Conservation (phyloP, 2,888 invertebrate species). For the Patella depressa region DNA sequence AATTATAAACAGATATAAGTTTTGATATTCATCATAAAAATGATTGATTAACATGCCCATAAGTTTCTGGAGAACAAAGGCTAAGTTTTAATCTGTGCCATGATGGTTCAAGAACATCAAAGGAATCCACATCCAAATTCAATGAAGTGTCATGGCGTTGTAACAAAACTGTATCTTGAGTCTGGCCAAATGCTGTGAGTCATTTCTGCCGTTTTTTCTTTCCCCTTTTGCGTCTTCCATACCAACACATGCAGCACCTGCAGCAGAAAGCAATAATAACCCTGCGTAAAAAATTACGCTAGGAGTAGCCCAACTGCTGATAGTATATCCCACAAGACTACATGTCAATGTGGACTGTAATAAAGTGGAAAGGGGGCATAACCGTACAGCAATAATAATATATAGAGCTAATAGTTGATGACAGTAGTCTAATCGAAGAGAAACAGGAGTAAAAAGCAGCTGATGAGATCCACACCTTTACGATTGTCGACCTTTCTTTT, state of each 20-base stretch:
- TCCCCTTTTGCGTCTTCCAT: conserved; percentile 52
- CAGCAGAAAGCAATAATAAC: conserved; percentile 29
- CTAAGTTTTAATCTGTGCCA: conserved; percentile 14
- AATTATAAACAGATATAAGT: too few relatives aligned
- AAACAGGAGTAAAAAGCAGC: conserved; percentile 16
- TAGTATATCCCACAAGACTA: not conserved
- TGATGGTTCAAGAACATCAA: conserved; percentile 23
- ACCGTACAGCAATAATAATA: not conserved
- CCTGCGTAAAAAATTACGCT: conserved; percentile 14
- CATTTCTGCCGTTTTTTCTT: conserved; percentile 64
- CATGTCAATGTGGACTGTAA: conserved; percentile 7
- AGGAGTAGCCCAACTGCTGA: conserved; percentile 12
- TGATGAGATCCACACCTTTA: conserved; percentile 37
- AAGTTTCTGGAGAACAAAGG: conserved; percentile 19
- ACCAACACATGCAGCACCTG: conserved; percentile 65
- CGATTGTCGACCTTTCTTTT: conserved; percentile 86
- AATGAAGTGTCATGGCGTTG: conserved; percentile 23
- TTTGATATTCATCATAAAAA: conserved; percentile 28
- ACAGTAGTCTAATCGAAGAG: conserved; percentile 16
- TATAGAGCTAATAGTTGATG: not conserved
- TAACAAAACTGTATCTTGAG: conserved; percentile 54
- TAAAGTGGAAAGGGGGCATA: conserved; percentile 15
- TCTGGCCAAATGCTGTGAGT: conserved; percentile 57
- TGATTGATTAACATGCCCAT: conserved; percentile 40
- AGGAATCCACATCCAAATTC: conserved; percentile 32